Conservation (phyloP, 2,797 vertebrate species). For the Hoplostethus mediterraneus region DNA sequence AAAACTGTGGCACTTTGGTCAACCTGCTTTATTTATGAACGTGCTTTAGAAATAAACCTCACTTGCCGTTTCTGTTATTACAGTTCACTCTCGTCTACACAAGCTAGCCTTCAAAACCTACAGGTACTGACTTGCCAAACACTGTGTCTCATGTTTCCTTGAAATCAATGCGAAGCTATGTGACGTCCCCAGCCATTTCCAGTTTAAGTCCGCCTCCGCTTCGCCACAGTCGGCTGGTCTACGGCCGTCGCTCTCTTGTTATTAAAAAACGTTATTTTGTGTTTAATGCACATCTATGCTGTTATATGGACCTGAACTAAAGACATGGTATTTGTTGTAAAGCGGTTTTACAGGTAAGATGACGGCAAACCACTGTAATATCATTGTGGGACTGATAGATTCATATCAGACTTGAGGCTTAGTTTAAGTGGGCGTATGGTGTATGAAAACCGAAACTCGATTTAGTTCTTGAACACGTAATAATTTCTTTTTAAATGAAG, state of each 20-base stretch:
- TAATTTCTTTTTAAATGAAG: too few relatives aligned
- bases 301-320: background rate
- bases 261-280: too few relatives aligned
- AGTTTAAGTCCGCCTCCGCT: constrained; percentile 57
- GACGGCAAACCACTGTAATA: constrained; percentile 17
- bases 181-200: constrained; percentile 66
- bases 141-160: constrained; percentile 43
- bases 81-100: too few relatives aligned
- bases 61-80: too few relatives aligned
- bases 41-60: too few relatives aligned
- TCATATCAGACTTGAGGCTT: constrained; percentile 38
- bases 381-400: constrained; percentile 38
- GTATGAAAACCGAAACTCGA: constrained; percentile 62
- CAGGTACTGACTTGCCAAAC: constrained; percentile 14
- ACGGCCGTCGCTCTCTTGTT: background rate
- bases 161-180: constrained; percentile 23
- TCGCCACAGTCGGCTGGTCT: background rate
- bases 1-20: too few relatives aligned
- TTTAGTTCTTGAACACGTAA: background rate
- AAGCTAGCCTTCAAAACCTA: too few relatives aligned
- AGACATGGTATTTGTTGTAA: too few relatives aligned
- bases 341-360: constrained; percentile 54
- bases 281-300: background rate
- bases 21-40: too few relatives aligned
- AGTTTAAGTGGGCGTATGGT: constrained; percentile 49